Evolutionary conservation across 1,140 invertebrate species (phyloP).

Genomic region (honey bee (Apis mellifera)): DNA sequence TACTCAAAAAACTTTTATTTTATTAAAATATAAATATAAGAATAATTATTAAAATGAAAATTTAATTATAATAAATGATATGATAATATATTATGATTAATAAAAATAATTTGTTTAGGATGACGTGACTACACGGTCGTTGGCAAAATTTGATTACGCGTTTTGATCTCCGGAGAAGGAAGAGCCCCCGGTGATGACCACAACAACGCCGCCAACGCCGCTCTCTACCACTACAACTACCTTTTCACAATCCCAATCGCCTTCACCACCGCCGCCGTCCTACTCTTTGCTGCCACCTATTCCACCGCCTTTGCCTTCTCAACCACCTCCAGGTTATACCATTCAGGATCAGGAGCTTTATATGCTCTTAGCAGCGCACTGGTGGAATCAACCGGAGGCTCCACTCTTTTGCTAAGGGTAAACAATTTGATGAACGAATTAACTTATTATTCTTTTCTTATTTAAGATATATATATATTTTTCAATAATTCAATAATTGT

Average conservation of each 20-base stretch:
- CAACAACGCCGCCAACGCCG: conserved; percentile 67
- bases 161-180: conserved; percentile 84
- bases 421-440: neutral
- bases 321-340: conserved; percentile 67
- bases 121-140: conserved; percentile 90
- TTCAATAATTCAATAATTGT: too few species aligned
- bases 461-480: too few species aligned
- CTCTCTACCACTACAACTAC: conserved; percentile 65
- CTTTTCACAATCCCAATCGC: conserved; percentile 69
- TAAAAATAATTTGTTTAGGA: conserved; percentile 79
- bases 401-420: conserved; percentile 67
- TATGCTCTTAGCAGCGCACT: conserved; percentile 65
- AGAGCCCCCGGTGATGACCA: conserved; percentile 62
- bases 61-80: too few species aligned
- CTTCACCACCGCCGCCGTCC: conserved; percentile 69
- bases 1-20: too few species aligned
- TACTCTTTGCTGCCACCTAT: conserved; percentile 69
- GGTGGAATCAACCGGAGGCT: conserved; percentile 71
- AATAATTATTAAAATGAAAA: too few species aligned
- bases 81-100: neutral
- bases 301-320: conserved; percentile 62
- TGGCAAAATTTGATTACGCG: conserved; percentile 91
- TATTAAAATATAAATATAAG: too few species aligned
- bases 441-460: too few species aligned
- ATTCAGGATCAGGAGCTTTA: conserved; percentile 69